Conservation (phyloP, 2,888 invertebrate genomes). For the Tortricodes alternella region DNA sequence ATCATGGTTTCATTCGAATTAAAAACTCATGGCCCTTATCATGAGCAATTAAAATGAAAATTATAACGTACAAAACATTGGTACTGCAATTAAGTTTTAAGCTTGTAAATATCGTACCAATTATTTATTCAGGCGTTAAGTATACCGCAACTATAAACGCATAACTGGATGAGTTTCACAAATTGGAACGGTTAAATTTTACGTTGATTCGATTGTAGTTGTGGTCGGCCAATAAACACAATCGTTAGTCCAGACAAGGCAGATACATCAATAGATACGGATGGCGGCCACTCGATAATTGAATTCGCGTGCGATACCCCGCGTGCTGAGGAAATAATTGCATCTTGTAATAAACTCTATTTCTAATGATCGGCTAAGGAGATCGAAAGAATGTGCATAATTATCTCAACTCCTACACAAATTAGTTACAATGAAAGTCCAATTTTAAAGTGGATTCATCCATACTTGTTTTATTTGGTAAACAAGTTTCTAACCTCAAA, state of each 20-base stretch:
- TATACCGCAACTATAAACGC: background rate
- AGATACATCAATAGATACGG: conserved; percentile 23
- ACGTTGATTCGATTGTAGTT: conserved; percentile 15
- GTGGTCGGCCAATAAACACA: conserved; percentile 14
- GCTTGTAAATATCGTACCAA: too few species aligned
- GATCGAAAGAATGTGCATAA: conserved; percentile 10
- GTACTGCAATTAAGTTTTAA: background rate
- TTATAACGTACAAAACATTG: background rate
- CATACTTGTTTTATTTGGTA: too few species aligned
- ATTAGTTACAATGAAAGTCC: background rate
- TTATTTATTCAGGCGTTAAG: background rate
- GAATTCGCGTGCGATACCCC: conserved; percentile 24
- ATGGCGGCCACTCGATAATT: conserved; percentile 19
- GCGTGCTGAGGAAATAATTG: conserved; percentile 10
- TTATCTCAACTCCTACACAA: background rate
- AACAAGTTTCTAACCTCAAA: too few species aligned
- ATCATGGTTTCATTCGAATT: too few species aligned
- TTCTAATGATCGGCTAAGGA: conserved; percentile 12
- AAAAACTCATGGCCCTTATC: too few species aligned
- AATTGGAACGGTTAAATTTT: conserved; percentile 9
- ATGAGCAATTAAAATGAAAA: too few species aligned
- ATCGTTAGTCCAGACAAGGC: conserved; percentile 22
- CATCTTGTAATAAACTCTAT: conserved; percentile 5
- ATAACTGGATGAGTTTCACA: background rate
- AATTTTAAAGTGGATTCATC: too few species aligned